phyloP scores from a whole-genome alignment of 2,888 invertebrate genomes.

The Drosophila basisetae region DNA sequence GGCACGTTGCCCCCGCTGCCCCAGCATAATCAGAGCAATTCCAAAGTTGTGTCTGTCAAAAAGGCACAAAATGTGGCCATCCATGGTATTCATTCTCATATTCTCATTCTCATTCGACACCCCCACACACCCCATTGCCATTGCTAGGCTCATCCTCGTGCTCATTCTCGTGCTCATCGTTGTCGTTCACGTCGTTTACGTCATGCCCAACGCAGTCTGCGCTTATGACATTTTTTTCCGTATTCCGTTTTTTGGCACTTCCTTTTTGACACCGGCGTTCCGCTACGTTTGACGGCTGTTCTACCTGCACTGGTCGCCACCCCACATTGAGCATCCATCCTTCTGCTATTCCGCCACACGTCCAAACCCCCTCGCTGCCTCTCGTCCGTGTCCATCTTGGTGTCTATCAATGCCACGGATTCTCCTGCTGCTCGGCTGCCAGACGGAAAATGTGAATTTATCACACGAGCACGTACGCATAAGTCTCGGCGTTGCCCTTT shows the following conservation, averaged over 20 bases:
- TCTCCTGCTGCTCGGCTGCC: slow-evolving; percentile 44
- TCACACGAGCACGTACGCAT: slow-evolving; percentile 79
- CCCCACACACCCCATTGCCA: neutral
- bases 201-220: slow-evolving; percentile 46
- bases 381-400: slow-evolving; percentile 13
- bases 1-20: slow-evolving; percentile 6
- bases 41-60: slow-evolving; percentile 76
- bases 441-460: slow-evolving; percentile 78
- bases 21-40: slow-evolving; percentile 73
- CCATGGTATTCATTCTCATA: slow-evolving; percentile 37
- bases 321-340: neutral
- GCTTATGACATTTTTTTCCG: slow-evolving; percentile 22
- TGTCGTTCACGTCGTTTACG: slow-evolving; percentile 28
- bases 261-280: slow-evolving; percentile 76
- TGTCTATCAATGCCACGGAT: slow-evolving; percentile 68
- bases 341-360: slow-evolving; percentile 15
- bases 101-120: slow-evolving; percentile 2
- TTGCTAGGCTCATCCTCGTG: slow-evolving; percentile 7
- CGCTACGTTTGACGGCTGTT: slow-evolving; percentile 74
- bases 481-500: slow-evolving; percentile 58
- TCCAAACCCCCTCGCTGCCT: neutral
- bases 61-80: slow-evolving; percentile 72
- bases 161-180: slow-evolving; percentile 24
- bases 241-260: slow-evolving; percentile 56
- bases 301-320: slow-evolving; percentile 46